Evolutionary conservation across 2,113 vertebrate species (phyloP).

Genomic region (Melanerpes aurifrons): DNA sequence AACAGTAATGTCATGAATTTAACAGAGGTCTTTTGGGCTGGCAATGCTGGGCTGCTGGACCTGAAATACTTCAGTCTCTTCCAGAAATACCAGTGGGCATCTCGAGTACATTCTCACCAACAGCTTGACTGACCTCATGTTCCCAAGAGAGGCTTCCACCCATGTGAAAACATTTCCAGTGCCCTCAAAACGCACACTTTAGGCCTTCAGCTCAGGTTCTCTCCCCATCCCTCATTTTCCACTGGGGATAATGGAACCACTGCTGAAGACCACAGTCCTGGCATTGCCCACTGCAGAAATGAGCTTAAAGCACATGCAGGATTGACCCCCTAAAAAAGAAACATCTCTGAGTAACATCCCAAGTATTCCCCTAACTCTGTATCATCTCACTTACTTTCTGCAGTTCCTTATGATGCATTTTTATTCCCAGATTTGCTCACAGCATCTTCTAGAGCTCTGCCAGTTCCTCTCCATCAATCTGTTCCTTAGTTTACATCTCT

Average conservation of each 20-base stretch:
- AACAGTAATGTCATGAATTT: constrained; percentile 10
- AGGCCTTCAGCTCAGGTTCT: not conserved
- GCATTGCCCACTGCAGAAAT: not conserved
- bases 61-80: not conserved
- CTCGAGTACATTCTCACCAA: not conserved
- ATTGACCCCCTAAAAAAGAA: not conserved
- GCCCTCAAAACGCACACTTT: not conserved
- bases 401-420: not conserved
- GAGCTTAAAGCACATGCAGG: not conserved
- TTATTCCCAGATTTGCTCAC: not conserved
- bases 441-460: not conserved
- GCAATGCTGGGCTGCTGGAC: not conserved
- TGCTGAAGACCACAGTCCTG: not conserved
- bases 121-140: not conserved
- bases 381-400: not conserved
- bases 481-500: not conserved
- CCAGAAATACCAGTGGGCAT: not conserved
- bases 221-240: not conserved
- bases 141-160: not conserved
- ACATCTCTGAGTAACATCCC: not conserved
- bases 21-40: not conserved
- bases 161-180: not conserved
- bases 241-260: not conserved
- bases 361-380: not conserved
- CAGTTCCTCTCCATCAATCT: not conserved